Percentiles rank a stretch among this genome's conserved stretches.
These are phyloP conservation scores for Papilio aristodemus DNA, from an alignment of 1,140 invertebrate genomes.

Conservation along the genomic window DNA sequence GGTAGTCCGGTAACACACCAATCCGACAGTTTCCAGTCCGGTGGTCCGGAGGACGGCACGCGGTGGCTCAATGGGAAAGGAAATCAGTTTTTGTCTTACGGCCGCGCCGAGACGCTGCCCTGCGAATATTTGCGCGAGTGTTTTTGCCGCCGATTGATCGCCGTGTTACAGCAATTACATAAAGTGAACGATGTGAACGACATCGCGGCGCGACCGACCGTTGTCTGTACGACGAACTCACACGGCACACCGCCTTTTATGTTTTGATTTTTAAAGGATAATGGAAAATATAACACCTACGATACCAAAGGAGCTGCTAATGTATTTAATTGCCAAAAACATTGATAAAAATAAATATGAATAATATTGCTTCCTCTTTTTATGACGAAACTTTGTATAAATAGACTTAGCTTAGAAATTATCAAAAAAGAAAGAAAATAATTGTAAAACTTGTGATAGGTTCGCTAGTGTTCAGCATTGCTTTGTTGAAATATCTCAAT, in stretches of 20 bases:
- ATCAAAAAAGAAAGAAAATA: not conserved
- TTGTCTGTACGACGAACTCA: not conserved
- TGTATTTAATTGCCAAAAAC: no score
- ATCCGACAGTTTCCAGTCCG: not conserved
- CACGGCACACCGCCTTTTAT: not conserved
- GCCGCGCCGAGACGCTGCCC: not conserved
- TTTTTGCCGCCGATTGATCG: slow-evolving; percentile 41
- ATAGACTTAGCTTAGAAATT: no score
- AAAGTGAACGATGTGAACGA: slow-evolving; percentile 42
- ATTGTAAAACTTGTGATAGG: no score
- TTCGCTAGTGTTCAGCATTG: no score
- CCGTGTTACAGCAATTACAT: slow-evolving; percentile 51
- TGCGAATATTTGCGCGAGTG: slow-evolving; percentile 39
- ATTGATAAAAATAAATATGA: no score
- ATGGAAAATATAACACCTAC: no score
- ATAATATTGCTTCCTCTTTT: not conserved
- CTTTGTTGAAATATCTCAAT: not conserved
- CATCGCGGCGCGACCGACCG: slow-evolving; percentile 22
- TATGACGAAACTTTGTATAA: no score
- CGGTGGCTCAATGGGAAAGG: slow-evolving; percentile 47
- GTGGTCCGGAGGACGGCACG: slow-evolving; percentile 16
- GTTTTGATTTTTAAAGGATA: not conserved
- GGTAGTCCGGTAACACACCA: not conserved
- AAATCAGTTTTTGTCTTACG: slow-evolving; percentile 45
- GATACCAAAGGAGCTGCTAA: no score